Percentiles rank a stretch among this genome's conserved stretches.
These are phyloP conservation scores for Oscheius sp. DNA, from an alignment of 2,888 invertebrate species.

Conservation along the genomic window DNA sequence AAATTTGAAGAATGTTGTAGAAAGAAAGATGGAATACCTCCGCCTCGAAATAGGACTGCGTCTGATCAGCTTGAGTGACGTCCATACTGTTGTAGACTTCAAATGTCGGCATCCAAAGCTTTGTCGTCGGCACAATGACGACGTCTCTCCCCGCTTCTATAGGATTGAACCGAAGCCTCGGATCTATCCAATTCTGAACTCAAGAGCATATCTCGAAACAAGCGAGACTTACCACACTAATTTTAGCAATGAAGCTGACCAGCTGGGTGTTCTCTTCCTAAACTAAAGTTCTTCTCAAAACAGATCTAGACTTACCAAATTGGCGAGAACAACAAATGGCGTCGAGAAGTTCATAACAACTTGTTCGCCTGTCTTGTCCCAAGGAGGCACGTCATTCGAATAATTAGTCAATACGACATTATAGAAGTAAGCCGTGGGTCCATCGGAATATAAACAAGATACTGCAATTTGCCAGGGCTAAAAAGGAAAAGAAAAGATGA, in stretches of 20 bases:
- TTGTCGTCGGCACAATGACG: background rate
- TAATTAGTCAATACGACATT: background rate
- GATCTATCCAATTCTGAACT: background rate
- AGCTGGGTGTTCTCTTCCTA: conserved; percentile 19
- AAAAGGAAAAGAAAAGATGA: too few species aligned
- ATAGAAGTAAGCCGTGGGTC: background rate
- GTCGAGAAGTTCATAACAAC: background rate
- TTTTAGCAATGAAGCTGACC: conserved; percentile 24
- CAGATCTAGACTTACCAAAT: background rate
- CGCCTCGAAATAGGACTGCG: background rate
- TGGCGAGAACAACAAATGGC: background rate
- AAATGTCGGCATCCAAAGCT: conserved; percentile 7
- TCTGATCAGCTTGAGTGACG: background rate
- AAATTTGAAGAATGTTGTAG: background rate
- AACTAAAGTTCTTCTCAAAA: background rate
- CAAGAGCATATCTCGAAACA: background rate
- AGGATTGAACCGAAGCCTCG: background rate
- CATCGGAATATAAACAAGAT: background rate
- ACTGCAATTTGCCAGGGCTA: too few species aligned
- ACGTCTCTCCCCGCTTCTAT: background rate
- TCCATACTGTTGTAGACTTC: background rate
- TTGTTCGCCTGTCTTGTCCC: background rate
- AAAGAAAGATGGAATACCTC: background rate
- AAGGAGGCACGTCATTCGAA: conserved; percentile 5
- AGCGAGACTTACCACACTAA: conserved; percentile 6